Base-by-base conservation (phyloP, 2,888 invertebrate genomes). In the Dastarcus helophoroides region DNA sequence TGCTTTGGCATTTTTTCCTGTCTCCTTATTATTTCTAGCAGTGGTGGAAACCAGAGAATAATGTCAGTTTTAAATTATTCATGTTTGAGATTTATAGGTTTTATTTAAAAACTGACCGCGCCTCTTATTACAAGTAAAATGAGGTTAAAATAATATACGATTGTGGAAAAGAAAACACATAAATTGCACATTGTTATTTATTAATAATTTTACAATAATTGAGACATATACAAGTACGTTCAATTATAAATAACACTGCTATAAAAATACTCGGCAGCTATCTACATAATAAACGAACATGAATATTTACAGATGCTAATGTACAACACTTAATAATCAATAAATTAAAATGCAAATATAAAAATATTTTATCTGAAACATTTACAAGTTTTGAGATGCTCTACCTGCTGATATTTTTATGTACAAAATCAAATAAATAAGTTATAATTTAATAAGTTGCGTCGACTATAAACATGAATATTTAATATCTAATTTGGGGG, bases 351-450 rank as follows among this genome's bases (percentile, higher is more conserved):
- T 41, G 37, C 37, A 39, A 41, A 37, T 36, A 43, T 41, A 40
- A 22, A 41, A 34, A 33, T 33, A 29, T 39, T 32, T 38, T 13
- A 33, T 29, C 26, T 37, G 37, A 36, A 47, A 45, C 46, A 45
- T 43, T 47, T 44, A 36, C 29, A 39, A 34, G 34, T 40, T 33
- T 37, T 53, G 53, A 53, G 53, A 53, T 53, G 43, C 50, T 41
- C 42, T 44, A 45, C 47, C 39, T 42, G 53, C 51, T 53, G 51
- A 51, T 51, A 47, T 42, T 41, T 35, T 39, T 51, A 50, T 50
- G 23, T 50, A 50, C 48, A 51, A 26, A 29, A 25, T 29, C 26
- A 43, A 48, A 48, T 47, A 47, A 46, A 39, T 41, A 42, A n/a
- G n/a, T n/a, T n/a, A n/a, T n/a, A n/a, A n/a, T n/a, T n/a, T n/a